phyloP scores from a whole-genome alignment of 2,888 invertebrate genomes.

The Aporophyla nigra region DNA sequence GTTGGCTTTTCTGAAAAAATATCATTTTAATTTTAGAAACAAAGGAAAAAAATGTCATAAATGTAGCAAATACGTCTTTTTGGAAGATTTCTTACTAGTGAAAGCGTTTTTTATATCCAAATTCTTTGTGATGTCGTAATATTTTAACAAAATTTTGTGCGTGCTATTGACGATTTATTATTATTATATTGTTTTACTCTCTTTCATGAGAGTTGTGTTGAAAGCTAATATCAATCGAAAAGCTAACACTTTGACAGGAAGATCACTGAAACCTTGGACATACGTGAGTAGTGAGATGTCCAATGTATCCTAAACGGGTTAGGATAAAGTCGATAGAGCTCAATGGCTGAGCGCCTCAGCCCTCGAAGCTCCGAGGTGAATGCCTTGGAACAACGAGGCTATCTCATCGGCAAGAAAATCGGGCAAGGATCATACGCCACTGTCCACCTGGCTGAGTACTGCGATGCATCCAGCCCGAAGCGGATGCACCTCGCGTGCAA shows the following conservation, averaged over 20 bases:
- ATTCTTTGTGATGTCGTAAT: conserved; percentile 91
- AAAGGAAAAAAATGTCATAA: conserved; percentile 88
- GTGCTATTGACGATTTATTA: conserved; percentile 81
- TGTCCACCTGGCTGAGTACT: conserved; percentile 96
- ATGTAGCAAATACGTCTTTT: conserved; percentile 90
- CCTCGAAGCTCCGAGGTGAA: conserved; percentile 96
- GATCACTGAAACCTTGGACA: conserved; percentile 83
- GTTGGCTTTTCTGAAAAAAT: conserved; percentile 77
- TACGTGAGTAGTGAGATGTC: conserved; percentile 89
- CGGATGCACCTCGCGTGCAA: conserved; percentile 96
- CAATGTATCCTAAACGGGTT: conserved; percentile 91
- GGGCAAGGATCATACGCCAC: conserved; percentile 98
- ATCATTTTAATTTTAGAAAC: conserved; percentile 88
- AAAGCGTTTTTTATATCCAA: conserved; percentile 90
- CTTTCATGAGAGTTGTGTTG: conserved; percentile 86
- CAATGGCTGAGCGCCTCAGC: conserved; percentile 94
- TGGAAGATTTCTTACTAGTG: conserved; percentile 87
- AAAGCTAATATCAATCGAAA: conserved; percentile 79
- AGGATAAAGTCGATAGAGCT: conserved; percentile 90
- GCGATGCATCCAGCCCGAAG: conserved; percentile 93
- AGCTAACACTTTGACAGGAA: conserved; percentile 86
- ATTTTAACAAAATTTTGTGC: conserved; percentile 89
- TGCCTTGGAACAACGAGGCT: conserved; percentile 96
- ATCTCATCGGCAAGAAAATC: conserved; percentile 96
- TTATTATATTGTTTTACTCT: conserved; percentile 80